phyloP scores from a whole-genome alignment of 2,888 invertebrate genomes.

The Epsilonema sp. region DNA sequence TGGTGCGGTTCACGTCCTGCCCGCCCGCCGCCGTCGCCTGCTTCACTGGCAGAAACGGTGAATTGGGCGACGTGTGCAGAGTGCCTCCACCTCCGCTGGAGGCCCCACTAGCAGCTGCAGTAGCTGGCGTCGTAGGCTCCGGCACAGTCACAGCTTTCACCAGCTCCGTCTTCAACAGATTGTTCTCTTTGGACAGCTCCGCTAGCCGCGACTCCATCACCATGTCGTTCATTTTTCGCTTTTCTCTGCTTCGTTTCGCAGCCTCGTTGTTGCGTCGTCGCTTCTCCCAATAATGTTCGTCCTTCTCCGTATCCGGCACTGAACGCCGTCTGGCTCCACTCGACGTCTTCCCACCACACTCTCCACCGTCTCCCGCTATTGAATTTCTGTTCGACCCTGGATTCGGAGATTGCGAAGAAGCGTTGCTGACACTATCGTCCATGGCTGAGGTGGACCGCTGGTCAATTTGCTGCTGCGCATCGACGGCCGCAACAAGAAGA shows the following conservation, averaged over 20 bases:
- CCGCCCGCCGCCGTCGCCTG: too few relatives aligned
- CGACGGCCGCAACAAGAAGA: conserved; percentile 5
- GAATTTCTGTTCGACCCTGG: background rate
- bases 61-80: background rate
- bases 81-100: conserved; percentile 47
- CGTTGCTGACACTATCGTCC: background rate
- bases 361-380: background rate
- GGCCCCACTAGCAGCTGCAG: conserved; percentile 60
- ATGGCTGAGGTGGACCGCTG: background rate
- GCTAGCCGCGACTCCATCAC: conserved; percentile 78
- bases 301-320: conserved; percentile 78
- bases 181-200: conserved; percentile 82
- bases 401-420: background rate
- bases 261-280: conserved; percentile 88
- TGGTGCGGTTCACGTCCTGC: too few relatives aligned
- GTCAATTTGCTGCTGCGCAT: background rate
- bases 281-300: conserved; percentile 91
- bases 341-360: too few relatives aligned
- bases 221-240: conserved; percentile 85
- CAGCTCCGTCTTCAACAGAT: conserved; percentile 76
- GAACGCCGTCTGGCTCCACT: background rate
- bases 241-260: conserved; percentile 84
- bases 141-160: too few relatives aligned
- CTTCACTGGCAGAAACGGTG: too few relatives aligned
- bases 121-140: conserved; percentile 45